phyloP scores from a whole-genome alignment of 2,113 vertebrate species.

The Hippocampus barbouri region DNA sequence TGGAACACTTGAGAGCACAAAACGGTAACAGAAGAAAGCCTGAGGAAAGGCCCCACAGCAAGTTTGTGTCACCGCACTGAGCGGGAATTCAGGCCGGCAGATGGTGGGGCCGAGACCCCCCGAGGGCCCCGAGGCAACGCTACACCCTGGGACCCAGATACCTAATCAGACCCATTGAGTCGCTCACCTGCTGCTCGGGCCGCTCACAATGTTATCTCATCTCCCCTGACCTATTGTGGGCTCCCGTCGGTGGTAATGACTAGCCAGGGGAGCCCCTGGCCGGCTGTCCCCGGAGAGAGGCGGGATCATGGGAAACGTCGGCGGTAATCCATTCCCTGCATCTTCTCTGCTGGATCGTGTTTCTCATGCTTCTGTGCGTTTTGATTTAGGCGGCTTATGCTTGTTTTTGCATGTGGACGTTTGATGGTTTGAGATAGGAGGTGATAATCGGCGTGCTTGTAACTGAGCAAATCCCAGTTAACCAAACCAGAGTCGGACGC shows the following conservation, averaged over 20 bases:
- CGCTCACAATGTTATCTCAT: constrained; percentile 76
- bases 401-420: neutral
- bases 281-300: constrained; percentile 60
- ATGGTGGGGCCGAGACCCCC: constrained; percentile 68
- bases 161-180: constrained; percentile 71
- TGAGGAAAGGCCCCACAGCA: constrained; percentile 55
- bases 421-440: neutral
- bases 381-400: neutral
- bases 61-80: constrained; percentile 43
- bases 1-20: constrained; percentile 45
- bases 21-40: constrained; percentile 63
- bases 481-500: neutral
- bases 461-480: neutral
- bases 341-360: constrained; percentile 50
- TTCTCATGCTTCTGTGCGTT: constrained; percentile 39
- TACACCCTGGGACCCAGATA: constrained; percentile 78
- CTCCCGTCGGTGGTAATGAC: constrained; percentile 68
- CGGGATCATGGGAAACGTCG: constrained; percentile 67
- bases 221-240: constrained; percentile 70
- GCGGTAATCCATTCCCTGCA: constrained; percentile 61
- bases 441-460: neutral
- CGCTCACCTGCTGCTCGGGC: constrained; percentile 72
- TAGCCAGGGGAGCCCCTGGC: constrained; percentile 62
- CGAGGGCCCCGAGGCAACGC: constrained; percentile 65
- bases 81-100: constrained; percentile 69